Base-by-base conservation (phyloP, 2,797 vertebrate species). In the Lithobates sylvaticus region DNA sequence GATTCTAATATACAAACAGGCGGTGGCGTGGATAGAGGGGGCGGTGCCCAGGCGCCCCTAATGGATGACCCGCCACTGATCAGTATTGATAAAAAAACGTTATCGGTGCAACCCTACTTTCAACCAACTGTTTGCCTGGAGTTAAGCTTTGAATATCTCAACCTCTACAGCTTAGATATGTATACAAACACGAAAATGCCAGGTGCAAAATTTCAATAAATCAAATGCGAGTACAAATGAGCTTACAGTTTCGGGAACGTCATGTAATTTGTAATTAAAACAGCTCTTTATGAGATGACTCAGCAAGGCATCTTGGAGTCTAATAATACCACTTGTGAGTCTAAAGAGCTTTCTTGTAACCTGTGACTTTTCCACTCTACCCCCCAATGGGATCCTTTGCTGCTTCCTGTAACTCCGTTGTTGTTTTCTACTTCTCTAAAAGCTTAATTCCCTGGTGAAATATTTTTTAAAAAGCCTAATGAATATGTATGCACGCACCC, bases 201-300 rank as follows among this genome's bases (percentile, higher is more conserved):
- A 81, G 42, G 78, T 78, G 77, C 64, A 68, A 47, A 44, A 68
- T 78, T 64, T 78, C 27, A 65, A 65, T 65, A 65, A 44, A 73
- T 23, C 39, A 65, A 68, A 73, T 10, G 26, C 44, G 12, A 9
- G 34, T 18, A 26, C 27, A 67, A 64, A 67, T 67, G 61, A 42
- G 16, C 26, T 64, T 42, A 29, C 58, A 65, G 36, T 64, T 64
- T 54, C 47, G 54, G 15, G 72, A 83, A 42, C 36, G 5, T 32
- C 3, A 18, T 15, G 73, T 34, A 29, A 76, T 76, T 83, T 76
- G 61, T 76, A 76, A 83, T 83, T 83, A 76, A 83, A 72, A 83
- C 69, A 21, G 64, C 64, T 4, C n/a, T 76, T 68, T 44, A 76
- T 78, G 26, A 78, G 77, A 78, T 21, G 36, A 26, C 16, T 68